Evolutionary conservation across 2,888 invertebrate genomes (phyloP).

Genomic region (Apodemia zela): DNA sequence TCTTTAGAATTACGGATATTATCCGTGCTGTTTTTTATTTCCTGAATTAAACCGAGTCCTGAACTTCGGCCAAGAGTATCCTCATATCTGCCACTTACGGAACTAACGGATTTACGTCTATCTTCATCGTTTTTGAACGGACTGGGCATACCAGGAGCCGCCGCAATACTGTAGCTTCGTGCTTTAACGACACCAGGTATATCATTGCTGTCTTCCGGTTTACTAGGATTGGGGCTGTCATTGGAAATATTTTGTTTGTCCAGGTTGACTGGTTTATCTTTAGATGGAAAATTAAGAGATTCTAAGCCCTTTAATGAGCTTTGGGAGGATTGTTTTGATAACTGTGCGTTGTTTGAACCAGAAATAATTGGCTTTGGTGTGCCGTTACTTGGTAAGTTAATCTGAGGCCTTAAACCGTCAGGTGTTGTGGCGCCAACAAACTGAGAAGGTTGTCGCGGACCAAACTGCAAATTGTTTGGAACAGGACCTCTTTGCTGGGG

Average conservation of each 20-base stretch:
- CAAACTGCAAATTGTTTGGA: conserved; percentile 72
- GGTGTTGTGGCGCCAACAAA: conserved; percentile 55
- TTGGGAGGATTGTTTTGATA: conserved; percentile 68
- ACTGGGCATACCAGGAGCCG: conserved; percentile 69
- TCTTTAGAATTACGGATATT: conserved; percentile 66
- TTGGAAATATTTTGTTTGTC: conserved; percentile 57
- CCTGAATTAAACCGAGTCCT: conserved; percentile 70
- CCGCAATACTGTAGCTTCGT: conserved; percentile 77
- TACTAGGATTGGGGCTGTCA: conserved; percentile 54
- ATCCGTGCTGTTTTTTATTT: conserved; percentile 69
- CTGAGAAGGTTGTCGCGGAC: conserved; percentile 67
- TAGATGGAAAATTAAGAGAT: conserved; percentile 45
- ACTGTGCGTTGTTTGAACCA: conserved; percentile 41
- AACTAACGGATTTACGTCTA: conserved; percentile 71
- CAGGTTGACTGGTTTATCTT: conserved; percentile 70
- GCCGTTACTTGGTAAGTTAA: conserved; percentile 51
- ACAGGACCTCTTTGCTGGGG: conserved; percentile 64
- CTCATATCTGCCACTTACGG: conserved; percentile 65
- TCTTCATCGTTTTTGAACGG: conserved; percentile 71
- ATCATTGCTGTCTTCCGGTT: conserved; percentile 61
- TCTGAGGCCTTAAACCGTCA: conserved; percentile 50
- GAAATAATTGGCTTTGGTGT: conserved; percentile 48
- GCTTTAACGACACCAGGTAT: conserved; percentile 69
- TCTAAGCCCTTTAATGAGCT: conserved; percentile 60
- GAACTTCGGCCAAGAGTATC: conserved; percentile 60